Evolutionary conservation across 2,113 vertebrate species (phyloP).

Genomic region (Globicephala melas): DNA sequence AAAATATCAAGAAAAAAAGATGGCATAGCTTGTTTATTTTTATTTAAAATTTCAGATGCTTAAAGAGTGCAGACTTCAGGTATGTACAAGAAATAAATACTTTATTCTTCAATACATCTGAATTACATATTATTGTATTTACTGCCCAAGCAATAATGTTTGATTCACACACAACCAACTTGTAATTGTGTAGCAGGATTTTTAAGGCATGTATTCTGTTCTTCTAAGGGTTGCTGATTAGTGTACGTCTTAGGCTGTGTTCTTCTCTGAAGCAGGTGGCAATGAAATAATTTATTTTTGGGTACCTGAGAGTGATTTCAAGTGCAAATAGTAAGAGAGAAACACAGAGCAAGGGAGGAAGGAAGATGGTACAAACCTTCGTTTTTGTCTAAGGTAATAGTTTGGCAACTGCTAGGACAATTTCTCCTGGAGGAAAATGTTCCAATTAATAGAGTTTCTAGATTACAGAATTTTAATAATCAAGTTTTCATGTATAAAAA

Average conservation of each 20-base stretch:
- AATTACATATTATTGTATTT: neutral
- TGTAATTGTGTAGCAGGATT: neutral
- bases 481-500: neutral
- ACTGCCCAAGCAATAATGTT: neutral
- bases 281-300: slow-evolving; percentile 40
- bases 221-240: slow-evolving; percentile 10
- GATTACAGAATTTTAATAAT: neutral
- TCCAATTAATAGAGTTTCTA: neutral
- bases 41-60: slow-evolving; percentile 8
- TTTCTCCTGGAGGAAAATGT: neutral
- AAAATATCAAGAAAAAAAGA: neutral
- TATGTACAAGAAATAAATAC: neutral
- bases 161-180: neutral
- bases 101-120: neutral
- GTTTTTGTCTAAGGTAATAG: neutral
- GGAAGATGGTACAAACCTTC: neutral
- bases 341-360: neutral
- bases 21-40: neutral
- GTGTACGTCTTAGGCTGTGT: neutral
- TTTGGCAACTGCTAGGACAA: neutral
- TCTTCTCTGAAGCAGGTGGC: slow-evolving; percentile 9
- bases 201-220: neutral
- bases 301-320: slow-evolving; percentile 6
- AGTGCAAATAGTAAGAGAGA: neutral
- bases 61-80: neutral